Conservation (phyloP, 64 coral and sea anemone genomes). For the Pachyseris speciosa region DNA sequence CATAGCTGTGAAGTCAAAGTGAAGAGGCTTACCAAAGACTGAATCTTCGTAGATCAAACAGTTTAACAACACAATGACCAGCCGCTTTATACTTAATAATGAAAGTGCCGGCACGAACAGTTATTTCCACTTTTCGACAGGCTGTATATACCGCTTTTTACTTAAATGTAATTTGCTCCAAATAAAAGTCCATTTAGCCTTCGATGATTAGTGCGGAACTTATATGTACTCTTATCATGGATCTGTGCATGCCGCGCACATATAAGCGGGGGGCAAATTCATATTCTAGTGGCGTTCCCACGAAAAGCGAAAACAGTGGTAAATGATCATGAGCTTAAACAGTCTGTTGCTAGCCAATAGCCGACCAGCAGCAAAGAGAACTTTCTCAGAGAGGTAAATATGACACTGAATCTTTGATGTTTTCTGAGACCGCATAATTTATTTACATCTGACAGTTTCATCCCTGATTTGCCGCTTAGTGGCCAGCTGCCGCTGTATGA, state of each 20-base stretch:
- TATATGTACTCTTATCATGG: neutral
- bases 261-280: neutral
- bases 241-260: neutral
- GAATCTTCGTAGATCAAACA: neutral
- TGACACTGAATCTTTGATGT: neutral
- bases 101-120: too few relatives aligned
- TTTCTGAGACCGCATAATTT: neutral
- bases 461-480: neutral
- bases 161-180: neutral
- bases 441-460: neutral
- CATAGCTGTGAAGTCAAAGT: neutral
- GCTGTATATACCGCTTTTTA: neutral
- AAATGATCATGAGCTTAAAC: too few relatives aligned
- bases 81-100: too few relatives aligned
- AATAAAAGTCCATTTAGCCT: too few relatives aligned
- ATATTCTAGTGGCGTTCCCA: neutral
- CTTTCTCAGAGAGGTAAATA: neutral
- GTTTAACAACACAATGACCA: too few relatives aligned
- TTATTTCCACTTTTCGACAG: neutral
- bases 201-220: too few relatives aligned
- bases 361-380: neutral
- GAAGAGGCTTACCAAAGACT: neutral
- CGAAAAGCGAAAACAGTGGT: too few relatives aligned
- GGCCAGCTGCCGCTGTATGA: neutral
- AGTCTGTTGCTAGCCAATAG: too few relatives aligned